Evolutionary conservation across 1,140 invertebrate genomes (phyloP).

Genomic region (Drosophila athabasca): DNA sequence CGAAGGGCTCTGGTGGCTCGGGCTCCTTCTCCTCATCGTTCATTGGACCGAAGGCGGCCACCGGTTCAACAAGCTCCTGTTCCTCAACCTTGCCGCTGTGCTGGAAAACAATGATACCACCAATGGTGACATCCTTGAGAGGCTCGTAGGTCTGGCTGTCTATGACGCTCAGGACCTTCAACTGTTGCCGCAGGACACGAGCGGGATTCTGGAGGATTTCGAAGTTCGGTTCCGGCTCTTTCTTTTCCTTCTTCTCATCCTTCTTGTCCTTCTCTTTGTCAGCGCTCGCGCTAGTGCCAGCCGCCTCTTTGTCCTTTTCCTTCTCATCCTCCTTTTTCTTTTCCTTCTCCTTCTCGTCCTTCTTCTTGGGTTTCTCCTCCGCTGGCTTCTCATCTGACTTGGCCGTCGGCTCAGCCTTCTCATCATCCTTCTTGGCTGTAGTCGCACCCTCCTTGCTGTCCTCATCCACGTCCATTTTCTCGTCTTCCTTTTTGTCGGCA

Average conservation of each 20-base stretch:
- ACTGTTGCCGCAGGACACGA: slow-evolving; percentile 95
- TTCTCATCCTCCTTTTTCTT: slow-evolving; percentile 81
- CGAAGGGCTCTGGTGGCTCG: slow-evolving; percentile 98
- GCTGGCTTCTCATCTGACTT: slow-evolving; percentile 84
- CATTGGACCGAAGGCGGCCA: slow-evolving; percentile 96
- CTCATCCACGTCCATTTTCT: slow-evolving; percentile 90
- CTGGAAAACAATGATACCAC: slow-evolving; percentile 97
- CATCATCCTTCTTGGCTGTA: slow-evolving; percentile 86
- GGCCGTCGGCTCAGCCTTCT: slow-evolving; percentile 84
- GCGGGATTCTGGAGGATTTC: slow-evolving; percentile 98
- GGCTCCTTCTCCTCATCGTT: slow-evolving; percentile 96
- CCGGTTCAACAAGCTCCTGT: slow-evolving; percentile 96
- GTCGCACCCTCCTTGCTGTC: slow-evolving; percentile 87
- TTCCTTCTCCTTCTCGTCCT: slow-evolving; percentile 84
- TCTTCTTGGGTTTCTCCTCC: slow-evolving; percentile 83
- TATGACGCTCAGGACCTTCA: slow-evolving; percentile 93
- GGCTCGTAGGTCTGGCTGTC: slow-evolving; percentile 93
- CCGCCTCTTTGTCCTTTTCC: slow-evolving; percentile 84
- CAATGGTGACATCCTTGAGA: slow-evolving; percentile 95
- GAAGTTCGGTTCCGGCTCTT: slow-evolving; percentile 94
- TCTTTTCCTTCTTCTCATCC: slow-evolving; percentile 87
- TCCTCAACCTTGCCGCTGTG: slow-evolving; percentile 89
- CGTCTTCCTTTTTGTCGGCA: slow-evolving; percentile 85
- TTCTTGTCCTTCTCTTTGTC: slow-evolving; percentile 84
- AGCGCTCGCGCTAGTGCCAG: slow-evolving; percentile 49